Base-by-base conservation (phyloP, 2,888 invertebrate species). In the Actias luna region DNA sequence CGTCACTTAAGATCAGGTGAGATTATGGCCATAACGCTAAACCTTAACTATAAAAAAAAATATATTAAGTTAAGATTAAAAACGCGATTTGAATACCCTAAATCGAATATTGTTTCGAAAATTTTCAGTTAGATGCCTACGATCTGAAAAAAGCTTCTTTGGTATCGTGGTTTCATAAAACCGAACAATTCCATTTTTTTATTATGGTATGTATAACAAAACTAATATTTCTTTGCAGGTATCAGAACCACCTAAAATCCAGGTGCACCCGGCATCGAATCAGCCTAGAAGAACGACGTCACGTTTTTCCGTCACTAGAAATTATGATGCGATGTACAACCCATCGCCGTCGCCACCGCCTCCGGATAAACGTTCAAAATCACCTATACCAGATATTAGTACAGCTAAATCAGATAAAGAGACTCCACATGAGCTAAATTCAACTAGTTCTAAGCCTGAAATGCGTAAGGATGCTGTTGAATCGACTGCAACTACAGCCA, bases 191-290 rank as follows among this genome's bases (percentile, higher is more conserved):
- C n/a, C n/a, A n/a, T n/a, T n/a, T n/a, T n/a, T n/a, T n/a, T n/a
- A n/a, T n/a, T n/a, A n/a, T n/a, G n/a, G n/a, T n/a, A n/a, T n/a
- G n/a, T 33, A 7, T 5, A 33, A 33, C 8, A 33, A 33, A 33
- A 33, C 5, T 33, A 33, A 33, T 39, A 39, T 50, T 50, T 16
- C 0, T 50, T 70, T 64, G 0, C 82, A 92, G 92, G 92, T 92
- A 5, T 79, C 82, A 7, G 92, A 91, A 66, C 87, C 90, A 0
- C 88, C 90, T 0, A 78, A 85, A 62, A 87, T 89, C 1, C 95
- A 80, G 94, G 95, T 79, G 78, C 94, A 79, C 91, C 94, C 78
- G 83, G 94, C 84, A 88, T 90, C 78, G 87, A 94, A 66, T 90
- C 94, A 76, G 89, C 94, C 77, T 79, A 94, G 94, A 86, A 76